These are phyloP conservation scores for Phyllostomus discolor DNA, from an alignment of 2,113 vertebrate species.

Conservation along the genomic window DNA sequence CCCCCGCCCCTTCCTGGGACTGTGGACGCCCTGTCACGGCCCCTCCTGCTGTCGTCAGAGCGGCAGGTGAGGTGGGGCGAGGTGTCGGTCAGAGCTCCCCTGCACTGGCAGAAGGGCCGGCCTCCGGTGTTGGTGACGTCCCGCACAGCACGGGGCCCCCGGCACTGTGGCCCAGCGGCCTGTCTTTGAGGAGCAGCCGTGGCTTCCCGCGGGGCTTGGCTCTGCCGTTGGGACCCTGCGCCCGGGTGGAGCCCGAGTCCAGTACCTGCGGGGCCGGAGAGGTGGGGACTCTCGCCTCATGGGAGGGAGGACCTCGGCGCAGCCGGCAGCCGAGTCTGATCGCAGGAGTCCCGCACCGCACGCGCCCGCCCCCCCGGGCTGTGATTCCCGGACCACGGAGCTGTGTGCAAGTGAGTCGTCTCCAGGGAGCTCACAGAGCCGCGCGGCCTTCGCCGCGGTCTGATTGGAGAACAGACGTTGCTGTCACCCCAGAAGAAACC, in stretches of 20 bases:
- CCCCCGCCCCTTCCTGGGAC: neutral
- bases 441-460: neutral
- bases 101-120: neutral
- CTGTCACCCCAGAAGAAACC: neutral
- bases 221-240: neutral
- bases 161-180: neutral
- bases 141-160: accelerated
- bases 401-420: neutral
- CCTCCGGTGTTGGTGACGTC: neutral
- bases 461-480: neutral
- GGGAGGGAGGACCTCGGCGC: too few species aligned
- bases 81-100: neutral
- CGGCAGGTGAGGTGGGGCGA: neutral
- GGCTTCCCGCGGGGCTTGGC: neutral
- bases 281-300: neutral
- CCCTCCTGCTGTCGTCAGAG: neutral
- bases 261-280: neutral
- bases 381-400: neutral
- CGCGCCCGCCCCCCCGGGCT: neutral
- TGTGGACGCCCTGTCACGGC: neutral
- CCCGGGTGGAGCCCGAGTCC: neutral
- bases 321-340: neutral
- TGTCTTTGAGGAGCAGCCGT: neutral
- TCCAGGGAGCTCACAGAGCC: neutral
- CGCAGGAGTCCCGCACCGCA: too few species aligned